Evolutionary conservation across 2,888 invertebrate genomes (phyloP).

Genomic region (Diaphora mendica): DNA sequence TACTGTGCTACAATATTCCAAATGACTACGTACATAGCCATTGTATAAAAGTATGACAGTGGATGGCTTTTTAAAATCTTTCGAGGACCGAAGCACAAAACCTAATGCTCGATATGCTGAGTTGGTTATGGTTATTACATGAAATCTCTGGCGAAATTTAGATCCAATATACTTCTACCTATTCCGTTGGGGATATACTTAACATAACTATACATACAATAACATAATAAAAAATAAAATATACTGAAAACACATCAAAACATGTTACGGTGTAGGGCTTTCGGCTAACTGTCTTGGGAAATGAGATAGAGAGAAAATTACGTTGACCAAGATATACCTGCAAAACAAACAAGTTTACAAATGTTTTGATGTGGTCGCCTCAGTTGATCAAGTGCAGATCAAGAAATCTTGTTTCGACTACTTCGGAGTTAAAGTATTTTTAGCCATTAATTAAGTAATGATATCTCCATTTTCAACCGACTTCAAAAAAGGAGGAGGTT

Average conservation of each 20-base stretch:
- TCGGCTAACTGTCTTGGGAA: conserved; percentile 1
- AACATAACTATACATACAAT: neutral
- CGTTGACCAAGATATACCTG: neutral
- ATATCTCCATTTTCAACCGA: neutral
- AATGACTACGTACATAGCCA: too few relatives aligned
- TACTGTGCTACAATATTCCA: too few relatives aligned
- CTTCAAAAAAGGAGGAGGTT: too few relatives aligned
- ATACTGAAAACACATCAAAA: neutral
- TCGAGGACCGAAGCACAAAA: too few relatives aligned
- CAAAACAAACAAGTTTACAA: neutral
- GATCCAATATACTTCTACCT: neutral
- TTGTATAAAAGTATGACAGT: too few relatives aligned
- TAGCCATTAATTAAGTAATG: neutral
- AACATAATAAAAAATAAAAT: neutral
- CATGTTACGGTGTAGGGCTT: conserved; percentile 1
- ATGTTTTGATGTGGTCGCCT: neutral
- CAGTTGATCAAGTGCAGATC: neutral
- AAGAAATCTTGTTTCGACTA: neutral
- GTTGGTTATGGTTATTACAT: too few relatives aligned
- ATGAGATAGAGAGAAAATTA: conserved; percentile 1
- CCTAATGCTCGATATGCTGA: too few relatives aligned
- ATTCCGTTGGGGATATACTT: conserved; percentile 1
- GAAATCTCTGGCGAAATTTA: neutral
- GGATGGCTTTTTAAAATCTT: too few relatives aligned
- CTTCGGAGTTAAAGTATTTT: neutral